Evolutionary conservation across 2,888 invertebrate species (phyloP).

Genomic region (Ptilodon capucinus): DNA sequence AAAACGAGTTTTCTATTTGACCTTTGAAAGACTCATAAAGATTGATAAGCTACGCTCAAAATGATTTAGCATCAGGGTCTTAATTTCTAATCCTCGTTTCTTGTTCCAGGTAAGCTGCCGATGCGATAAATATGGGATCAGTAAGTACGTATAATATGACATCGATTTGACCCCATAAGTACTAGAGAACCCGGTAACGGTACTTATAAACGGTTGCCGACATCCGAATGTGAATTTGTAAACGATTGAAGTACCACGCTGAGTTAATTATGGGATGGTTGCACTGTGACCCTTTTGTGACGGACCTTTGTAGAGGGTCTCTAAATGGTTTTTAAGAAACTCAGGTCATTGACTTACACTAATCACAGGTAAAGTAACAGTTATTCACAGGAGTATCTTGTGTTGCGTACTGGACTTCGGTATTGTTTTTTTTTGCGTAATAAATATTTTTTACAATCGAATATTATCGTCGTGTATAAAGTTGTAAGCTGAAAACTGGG

Average conservation of each 20-base stretch:
- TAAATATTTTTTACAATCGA: too few species aligned
- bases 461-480: too few species aligned
- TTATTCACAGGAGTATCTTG: slow-evolving; percentile 24
- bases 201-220: slow-evolving; percentile 28
- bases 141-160: slow-evolving; percentile 13
- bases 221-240: slow-evolving; percentile 42
- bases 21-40: too few species aligned
- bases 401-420: slow-evolving; percentile 9
- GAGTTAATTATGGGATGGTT: slow-evolving; percentile 73
- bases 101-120: slow-evolving; percentile 58
- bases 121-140: slow-evolving; percentile 1
- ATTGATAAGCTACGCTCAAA: neutral
- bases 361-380: slow-evolving; percentile 40
- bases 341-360: slow-evolving; percentile 51
- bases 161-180: slow-evolving; percentile 6
- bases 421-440: neutral
- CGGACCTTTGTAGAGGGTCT: slow-evolving; percentile 50
- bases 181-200: slow-evolving; percentile 21
- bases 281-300: slow-evolving; percentile 59
- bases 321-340: slow-evolving; percentile 47
- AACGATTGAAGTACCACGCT: slow-evolving; percentile 60
- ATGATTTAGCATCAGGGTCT: neutral
- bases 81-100: slow-evolving; percentile 21
- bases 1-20: too few species aligned
- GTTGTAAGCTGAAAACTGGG: too few species aligned